phyloP scores from a whole-genome alignment of 2,888 invertebrate species.

The Zelleria hepariella region DNA sequence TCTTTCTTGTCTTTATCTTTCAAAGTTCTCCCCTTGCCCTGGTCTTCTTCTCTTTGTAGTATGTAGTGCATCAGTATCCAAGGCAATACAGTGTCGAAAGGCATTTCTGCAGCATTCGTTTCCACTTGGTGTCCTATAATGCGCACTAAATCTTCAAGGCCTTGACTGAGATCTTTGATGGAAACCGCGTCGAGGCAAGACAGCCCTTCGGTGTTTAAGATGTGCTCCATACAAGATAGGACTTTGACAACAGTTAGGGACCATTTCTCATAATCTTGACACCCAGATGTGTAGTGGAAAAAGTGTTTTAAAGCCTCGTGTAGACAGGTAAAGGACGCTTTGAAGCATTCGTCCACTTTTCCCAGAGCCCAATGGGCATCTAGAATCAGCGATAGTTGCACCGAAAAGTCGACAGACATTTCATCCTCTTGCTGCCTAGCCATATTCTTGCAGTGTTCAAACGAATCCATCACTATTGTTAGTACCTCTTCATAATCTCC shows the following conservation, averaged over 20 bases:
- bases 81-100: slow-evolving; percentile 80
- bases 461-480: slow-evolving; percentile 77
- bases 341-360: slow-evolving; percentile 75
- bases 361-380: slow-evolving; percentile 77
- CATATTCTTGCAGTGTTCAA: slow-evolving; percentile 66
- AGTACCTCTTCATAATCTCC: slow-evolving; percentile 77
- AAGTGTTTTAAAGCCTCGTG: slow-evolving; percentile 80
- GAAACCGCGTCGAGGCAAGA: slow-evolving; percentile 67
- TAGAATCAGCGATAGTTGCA: slow-evolving; percentile 73
- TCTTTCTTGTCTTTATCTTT: slow-evolving; percentile 43
- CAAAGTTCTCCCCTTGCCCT: slow-evolving; percentile 69
- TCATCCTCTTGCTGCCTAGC: slow-evolving; percentile 55
- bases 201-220: slow-evolving; percentile 52
- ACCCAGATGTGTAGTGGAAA: slow-evolving; percentile 56
- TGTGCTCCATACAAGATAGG: slow-evolving; percentile 58
- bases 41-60: slow-evolving; percentile 80
- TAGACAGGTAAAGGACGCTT: slow-evolving; percentile 84
- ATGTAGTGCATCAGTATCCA: slow-evolving; percentile 90
- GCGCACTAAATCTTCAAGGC: slow-evolving; percentile 81
- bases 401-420: slow-evolving; percentile 69
- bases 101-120: slow-evolving; percentile 75
- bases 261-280: slow-evolving; percentile 61
- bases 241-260: slow-evolving; percentile 56
- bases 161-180: slow-evolving; percentile 73
- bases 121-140: slow-evolving; percentile 86